Base-by-base conservation (phyloP, 2,888 invertebrate species). In the Clusia tigrina region DNA sequence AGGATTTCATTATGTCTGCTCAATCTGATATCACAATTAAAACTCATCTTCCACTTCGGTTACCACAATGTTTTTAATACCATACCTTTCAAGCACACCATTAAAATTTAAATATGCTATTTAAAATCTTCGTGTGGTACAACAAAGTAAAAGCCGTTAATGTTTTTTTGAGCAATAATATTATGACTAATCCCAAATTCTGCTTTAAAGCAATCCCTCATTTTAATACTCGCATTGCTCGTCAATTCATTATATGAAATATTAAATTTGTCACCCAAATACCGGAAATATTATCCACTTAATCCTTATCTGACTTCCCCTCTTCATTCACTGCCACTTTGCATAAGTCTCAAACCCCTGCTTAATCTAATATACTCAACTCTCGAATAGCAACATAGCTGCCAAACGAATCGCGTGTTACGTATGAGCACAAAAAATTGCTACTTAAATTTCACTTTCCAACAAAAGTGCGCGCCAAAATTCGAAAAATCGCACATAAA, bases 401-500 rank as follows among this genome's bases (percentile, higher is more conserved):
- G 22, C 48, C 2, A 20, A 18, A 48, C 3, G 5, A 22, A 18
- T 48, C 48, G 48, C 48, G 48, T 48, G 48, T 15, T 48, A 42
- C n/a, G n/a, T 42, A n/a, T n/a, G n/a, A n/a, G 9, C 42, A 42
- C 6, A 42, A 48, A 48, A 48, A 20, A 18, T 22, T 20, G 48
- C 22, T 22, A 22, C 48, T 51, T 65, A 57, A 60, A 77, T 78
- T 78, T 78, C 77, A 75, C 78, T 75, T 75, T 75, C 78, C 67
- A 64, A 48, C 18, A 48, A 48, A 20, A 48, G 22, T 20, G 54
- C 57, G 54, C 26, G 58, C 58, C 59, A 60, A 59, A 59, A 58
- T n/a, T 42, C 2, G 48, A 18, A 51, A 26, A 52, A 42, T 17
- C 42, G n/a, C n/a, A 42, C n/a, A 55, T 51, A 9, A 26, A 54